Conservation (phyloP, 2,888 invertebrate genomes). For the Drosophila flavopinicola region DNA sequence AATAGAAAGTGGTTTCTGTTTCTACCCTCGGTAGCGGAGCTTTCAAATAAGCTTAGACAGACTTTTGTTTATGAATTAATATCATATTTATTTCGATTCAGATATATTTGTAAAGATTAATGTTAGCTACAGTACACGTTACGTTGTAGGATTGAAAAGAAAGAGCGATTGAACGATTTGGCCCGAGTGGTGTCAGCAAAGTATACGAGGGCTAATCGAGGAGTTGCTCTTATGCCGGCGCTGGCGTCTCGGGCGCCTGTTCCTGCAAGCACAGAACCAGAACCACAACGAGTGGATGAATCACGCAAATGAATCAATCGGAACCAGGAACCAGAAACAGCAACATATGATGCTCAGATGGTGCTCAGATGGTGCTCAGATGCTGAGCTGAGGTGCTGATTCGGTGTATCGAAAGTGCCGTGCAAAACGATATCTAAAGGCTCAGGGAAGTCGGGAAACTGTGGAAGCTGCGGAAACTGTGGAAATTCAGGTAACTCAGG, state of each 20-base stretch:
- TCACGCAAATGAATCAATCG: constrained; percentile 6
- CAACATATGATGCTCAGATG: constrained; percentile 12
- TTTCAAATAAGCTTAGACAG: too few relatives aligned
- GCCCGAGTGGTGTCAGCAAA: constrained; percentile 2
- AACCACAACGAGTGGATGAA: too few relatives aligned
- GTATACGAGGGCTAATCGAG: constrained; percentile 8
- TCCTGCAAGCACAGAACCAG: constrained; percentile 60
- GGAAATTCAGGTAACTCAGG: neutral
- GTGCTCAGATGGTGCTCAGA: constrained; percentile 1
- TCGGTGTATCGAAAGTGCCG: constrained; percentile 8
- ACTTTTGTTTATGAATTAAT: neutral
- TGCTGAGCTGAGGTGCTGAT: constrained; percentile 4
- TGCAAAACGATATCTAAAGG: constrained; percentile 11
- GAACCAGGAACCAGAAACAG: constrained; percentile 3
- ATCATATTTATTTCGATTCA: neutral
- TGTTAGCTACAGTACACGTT: neutral
- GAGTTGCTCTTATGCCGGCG: constrained; percentile 57
- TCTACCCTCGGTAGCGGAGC: too few relatives aligned
- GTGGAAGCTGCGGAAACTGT: neutral
- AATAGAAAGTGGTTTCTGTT: too few relatives aligned
- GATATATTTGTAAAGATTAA: neutral
- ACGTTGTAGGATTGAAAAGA: neutral
- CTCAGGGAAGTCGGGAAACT: neutral
- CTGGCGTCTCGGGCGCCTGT: constrained; percentile 72
- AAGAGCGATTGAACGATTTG: neutral